Evolutionary conservation across 2,888 invertebrate species (phyloP), one percentile per base, ranked within the genome.

Genomic region (Hypsopygia costalis): DNA sequence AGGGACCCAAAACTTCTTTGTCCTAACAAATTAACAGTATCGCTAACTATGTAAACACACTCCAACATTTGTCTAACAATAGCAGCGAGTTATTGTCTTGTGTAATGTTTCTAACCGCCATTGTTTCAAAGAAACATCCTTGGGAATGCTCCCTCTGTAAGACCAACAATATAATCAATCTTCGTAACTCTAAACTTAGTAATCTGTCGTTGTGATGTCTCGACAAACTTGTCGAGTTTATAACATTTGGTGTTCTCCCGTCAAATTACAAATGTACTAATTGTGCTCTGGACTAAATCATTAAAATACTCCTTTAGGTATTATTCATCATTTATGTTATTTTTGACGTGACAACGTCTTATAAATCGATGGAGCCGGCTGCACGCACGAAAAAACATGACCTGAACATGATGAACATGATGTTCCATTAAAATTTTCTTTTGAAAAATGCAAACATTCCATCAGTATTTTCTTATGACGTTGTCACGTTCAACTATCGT

Each of bases 71-170:
- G 51, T 49, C 40, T 43, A 42, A 51, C 52, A 55, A 54, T 49
- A 38, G 44, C 44, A 41, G 40, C 25, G 42, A 47, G 55, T 53
- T 55, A 57, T 58, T 58, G 57, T 59, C 46, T 52, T 41, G 35
- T 50, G 46, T 52, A 47, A 49, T 37, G 36, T 37, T 37, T 30
- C 30, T 11, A 21, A 20, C 25, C 25, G 30, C 36, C 10, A 21
- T 37, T 37, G 36, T 37, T 37, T 20, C 31, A 37, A 37, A 36
- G 36, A 36, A 36, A 37, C 36, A 37, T 37, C 25, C n/a, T 25
- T 8, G 5, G 25, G 25, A 25, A 4, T 25, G 25, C 25, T 25
- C n/a, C 3, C 25, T 25, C 7, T n/a, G 6, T 21, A 5, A 8
- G 25, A 31, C 30, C 30, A 38, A 38, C 39, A 39, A 39, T 37